Base-by-base conservation (phyloP, 2,797 vertebrate species). In the Tokudaia tokunoshimensis region DNA sequence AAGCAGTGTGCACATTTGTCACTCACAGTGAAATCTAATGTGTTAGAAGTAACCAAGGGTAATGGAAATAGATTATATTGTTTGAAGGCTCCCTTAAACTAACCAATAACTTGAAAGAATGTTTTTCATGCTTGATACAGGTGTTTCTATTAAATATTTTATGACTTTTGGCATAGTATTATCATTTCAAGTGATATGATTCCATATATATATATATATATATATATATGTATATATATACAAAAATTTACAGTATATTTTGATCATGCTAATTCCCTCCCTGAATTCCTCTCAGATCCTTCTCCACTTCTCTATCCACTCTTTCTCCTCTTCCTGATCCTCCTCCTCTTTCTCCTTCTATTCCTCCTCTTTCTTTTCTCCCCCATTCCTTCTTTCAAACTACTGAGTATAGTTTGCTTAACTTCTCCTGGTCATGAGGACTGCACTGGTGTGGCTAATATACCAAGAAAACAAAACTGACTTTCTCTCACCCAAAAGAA, bases 21-120 rank as follows among this genome's bases (percentile, higher is more conserved):
- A 63, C 31, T 88, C 29, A 50, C 96, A 76, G 63, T 70, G 44
- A 92, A 93, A 95, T 29, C 9, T 80, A 61, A 67, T 61, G 34
- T 50, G 44, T n/a, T 65, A 89, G 75, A 76, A 44, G 13, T 26
- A 29, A 47, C 44, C 11, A 29, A 15, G 44, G 44, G 26, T 29
- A 76, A 47, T 76, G 41, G 6, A 44, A 47, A 76, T 29, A 47
- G 74, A 47, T 47, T 47, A 29, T 47, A 76, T 15, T 29, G 41
- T 76, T 47, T 20, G 24, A 47, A 6, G 13, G 6, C 74, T 47
- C 12, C 0, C 74, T 29, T 47, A 14, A 6, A 47, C 41, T 76
- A 44, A 29, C 41, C 41, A 76, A 29, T 5, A 76, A 47, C 11
- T 47, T 47, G 17, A 76, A 76, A 44, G 74, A 7, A 76, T 6